phyloP scores from a whole-genome alignment of 1,140 invertebrate genomes.

The Sesamia nonagrioides region DNA sequence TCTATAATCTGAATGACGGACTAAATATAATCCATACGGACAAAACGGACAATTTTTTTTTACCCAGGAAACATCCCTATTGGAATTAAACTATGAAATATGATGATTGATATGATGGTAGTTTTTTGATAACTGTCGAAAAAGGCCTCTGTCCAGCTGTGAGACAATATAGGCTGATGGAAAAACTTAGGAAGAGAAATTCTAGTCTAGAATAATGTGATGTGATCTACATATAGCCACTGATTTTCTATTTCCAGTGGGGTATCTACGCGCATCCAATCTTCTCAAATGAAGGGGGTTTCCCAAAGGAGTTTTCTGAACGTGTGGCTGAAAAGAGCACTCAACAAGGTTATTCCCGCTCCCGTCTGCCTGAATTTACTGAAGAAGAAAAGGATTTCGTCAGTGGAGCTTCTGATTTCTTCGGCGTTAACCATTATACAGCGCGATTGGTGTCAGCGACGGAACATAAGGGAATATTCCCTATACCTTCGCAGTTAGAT shows the following conservation, averaged over 20 bases:
- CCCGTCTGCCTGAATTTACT: slow-evolving; percentile 86
- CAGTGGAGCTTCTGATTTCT: slow-evolving; percentile 89
- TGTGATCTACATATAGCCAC: too few species aligned
- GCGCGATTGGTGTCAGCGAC: slow-evolving; percentile 63
- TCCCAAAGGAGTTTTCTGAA: slow-evolving; percentile 88
- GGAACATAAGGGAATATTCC: slow-evolving; percentile 46
- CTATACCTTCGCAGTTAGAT: slow-evolving; percentile 60
- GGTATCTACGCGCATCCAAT: slow-evolving; percentile 89
- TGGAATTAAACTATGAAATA: too few species aligned
- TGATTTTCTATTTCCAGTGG: slow-evolving; percentile 85
- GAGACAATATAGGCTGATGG: too few species aligned
- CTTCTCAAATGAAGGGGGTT: slow-evolving; percentile 88
- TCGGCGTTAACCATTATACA: slow-evolving; percentile 90
- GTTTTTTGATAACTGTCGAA: too few species aligned
- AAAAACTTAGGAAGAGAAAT: too few species aligned
- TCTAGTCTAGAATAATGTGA: too few species aligned
- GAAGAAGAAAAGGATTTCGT: slow-evolving; percentile 85
- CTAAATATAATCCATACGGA: too few species aligned
- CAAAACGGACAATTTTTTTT: too few species aligned
- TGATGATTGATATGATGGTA: too few species aligned
- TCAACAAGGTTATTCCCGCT: slow-evolving; percentile 79
- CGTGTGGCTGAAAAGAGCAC: slow-evolving; percentile 86
- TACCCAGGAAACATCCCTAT: too few species aligned
- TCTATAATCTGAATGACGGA: too few species aligned
- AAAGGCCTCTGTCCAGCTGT: too few species aligned